Conservation (phyloP, 2,797 vertebrate genomes). For the Danio aesculapii region DNA sequence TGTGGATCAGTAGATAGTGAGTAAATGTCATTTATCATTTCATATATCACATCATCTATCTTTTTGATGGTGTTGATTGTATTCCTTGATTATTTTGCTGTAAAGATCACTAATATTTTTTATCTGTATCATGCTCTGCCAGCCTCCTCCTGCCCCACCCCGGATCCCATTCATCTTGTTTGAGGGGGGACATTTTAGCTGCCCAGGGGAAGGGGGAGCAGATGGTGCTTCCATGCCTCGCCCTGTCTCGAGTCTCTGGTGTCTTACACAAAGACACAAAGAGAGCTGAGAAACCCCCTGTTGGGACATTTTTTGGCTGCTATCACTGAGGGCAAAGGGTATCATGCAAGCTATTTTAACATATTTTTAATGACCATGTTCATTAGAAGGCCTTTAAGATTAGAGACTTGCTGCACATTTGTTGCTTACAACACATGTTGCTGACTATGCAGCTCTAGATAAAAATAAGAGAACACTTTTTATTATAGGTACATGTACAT, state of each 20-base stretch:
- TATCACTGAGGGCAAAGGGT: background rate
- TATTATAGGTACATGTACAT: too few relatives aligned
- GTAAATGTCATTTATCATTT: too few relatives aligned
- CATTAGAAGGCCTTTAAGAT: background rate
- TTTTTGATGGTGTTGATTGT: too few relatives aligned
- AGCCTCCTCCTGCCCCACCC: slow-evolving; percentile 48
- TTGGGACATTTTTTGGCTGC: slow-evolving; percentile 3
- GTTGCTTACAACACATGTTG: slow-evolving; percentile 26
- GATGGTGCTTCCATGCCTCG: slow-evolving; percentile 60
- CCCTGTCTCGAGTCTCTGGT: slow-evolving; percentile 52
- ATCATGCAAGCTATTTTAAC: slow-evolving; percentile 7
- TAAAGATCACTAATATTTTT: slow-evolving; percentile 11
- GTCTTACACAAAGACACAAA: slow-evolving; percentile 58
- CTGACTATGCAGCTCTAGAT: background rate
- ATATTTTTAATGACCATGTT: background rate
- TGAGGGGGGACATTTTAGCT: slow-evolving; percentile 39
- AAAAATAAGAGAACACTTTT: too few relatives aligned
- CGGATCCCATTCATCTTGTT: slow-evolving; percentile 46
- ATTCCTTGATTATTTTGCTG: background rate
- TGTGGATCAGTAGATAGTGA: background rate
- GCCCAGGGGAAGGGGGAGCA: slow-evolving; percentile 55
- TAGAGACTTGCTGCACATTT: background rate
- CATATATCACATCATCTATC: too few relatives aligned
- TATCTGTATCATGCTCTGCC: slow-evolving; percentile 30
- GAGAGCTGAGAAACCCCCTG: slow-evolving; percentile 34